phyloP scores from a whole-genome alignment of 2,113 vertebrate genomes.

The Rhodinocichla rosea region DNA sequence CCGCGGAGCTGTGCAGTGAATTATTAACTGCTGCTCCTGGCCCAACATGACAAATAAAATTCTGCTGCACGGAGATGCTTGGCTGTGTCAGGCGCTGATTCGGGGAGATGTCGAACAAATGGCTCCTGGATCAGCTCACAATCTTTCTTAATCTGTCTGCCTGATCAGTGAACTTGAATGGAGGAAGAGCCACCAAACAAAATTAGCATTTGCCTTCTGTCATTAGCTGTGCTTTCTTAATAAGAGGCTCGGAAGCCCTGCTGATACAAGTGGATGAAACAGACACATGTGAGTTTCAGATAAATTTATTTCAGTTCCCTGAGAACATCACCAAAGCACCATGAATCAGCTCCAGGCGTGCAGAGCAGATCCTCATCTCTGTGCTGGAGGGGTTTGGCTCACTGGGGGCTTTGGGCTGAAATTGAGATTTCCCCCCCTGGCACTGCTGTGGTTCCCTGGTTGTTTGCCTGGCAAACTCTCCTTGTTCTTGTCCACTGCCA shows the following conservation, averaged over 20 bases:
- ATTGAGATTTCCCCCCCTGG: neutral
- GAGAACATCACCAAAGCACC: neutral
- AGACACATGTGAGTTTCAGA: neutral
- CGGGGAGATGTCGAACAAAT: constrained; percentile 10
- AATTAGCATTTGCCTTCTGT: constrained; percentile 1
- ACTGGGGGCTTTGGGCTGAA: neutral
- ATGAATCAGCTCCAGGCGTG: neutral
- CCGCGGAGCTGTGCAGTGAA: constrained; percentile 11
- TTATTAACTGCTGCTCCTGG: constrained; percentile 21
- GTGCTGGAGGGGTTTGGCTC: neutral
- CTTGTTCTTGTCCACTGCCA: neutral
- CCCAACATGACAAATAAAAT: constrained; percentile 55
- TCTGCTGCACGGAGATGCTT: neutral
- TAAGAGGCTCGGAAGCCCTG: neutral
- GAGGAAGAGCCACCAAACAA: neutral
- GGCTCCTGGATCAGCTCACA: neutral
- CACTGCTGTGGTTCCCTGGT: neutral
- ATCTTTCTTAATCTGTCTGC: constrained; percentile 11
- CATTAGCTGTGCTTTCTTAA: neutral
- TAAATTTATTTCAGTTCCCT: neutral
- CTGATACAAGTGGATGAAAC: neutral
- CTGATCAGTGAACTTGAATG: neutral
- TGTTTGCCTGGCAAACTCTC: neutral
- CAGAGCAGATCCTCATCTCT: neutral
- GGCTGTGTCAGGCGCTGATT: neutral